These are phyloP conservation scores for Cephus pygmeus DNA, from an alignment of 2,888 invertebrate genomes.

Conservation along the genomic window DNA sequence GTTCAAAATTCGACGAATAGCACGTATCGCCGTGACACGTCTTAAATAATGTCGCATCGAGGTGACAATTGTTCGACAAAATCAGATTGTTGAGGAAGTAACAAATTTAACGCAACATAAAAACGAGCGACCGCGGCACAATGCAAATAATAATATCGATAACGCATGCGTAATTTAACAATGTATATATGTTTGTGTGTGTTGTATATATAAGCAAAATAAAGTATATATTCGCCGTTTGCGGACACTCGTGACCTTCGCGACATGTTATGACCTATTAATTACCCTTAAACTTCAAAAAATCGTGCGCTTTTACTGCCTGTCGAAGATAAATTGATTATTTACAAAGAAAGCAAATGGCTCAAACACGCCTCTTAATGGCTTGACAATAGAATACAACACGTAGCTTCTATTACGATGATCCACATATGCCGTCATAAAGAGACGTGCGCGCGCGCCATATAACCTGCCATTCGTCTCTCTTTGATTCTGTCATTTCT, in stretches of 20 bases:
- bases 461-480: not conserved
- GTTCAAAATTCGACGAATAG: not conserved
- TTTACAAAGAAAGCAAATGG: not conserved
- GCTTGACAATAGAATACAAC: not conserved
- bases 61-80: not conserved
- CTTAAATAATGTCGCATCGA: no score
- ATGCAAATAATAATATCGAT: not conserved
- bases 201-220: slow-evolving; percentile 7
- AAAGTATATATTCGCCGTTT: slow-evolving; percentile 31
- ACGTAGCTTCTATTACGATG: not conserved
- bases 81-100: not conserved
- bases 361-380: not conserved
- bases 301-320: slow-evolving; percentile 27
- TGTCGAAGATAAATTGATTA: not conserved
- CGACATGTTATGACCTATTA: slow-evolving; percentile 16
- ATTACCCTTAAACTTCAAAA: slow-evolving; percentile 35
- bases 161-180: slow-evolving; percentile 15
- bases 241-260: slow-evolving; percentile 25
- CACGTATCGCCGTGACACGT: not conserved
- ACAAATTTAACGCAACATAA: not conserved
- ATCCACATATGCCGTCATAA: not conserved
- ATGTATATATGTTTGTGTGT: slow-evolving; percentile 16
- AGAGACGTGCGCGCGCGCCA: not conserved
- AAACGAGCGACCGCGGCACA: not conserved
- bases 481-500: not conserved